Evolutionary conservation across 1,140 invertebrate species (phyloP), one percentile per base, ranked within the genome.

Genomic region (Neodiprion pinetum): DNA sequence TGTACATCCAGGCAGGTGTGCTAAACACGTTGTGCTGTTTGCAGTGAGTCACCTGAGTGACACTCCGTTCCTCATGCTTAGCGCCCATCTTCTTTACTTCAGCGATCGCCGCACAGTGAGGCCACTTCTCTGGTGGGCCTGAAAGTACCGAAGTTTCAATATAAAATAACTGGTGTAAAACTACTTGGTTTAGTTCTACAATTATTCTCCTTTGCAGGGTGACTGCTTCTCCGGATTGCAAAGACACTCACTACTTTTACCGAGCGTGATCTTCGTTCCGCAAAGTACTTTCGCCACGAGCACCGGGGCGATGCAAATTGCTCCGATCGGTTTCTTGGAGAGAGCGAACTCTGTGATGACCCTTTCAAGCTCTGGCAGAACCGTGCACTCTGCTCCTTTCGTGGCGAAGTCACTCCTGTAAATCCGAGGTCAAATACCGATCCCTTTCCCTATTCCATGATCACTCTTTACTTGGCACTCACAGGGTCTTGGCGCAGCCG

Each of bases 401-500:
- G 85, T 80, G n/a, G 88, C 90, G 84, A 92, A 93, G 76, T 90
- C 85, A 67, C 90, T 91, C 77, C 91, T 92, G 76, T 12, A 78
- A 82, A 80, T 76, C 28, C 28, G 28, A 40, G 28, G 28, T 40
- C 28, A 40, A 40, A 40, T 40, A 40, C 28, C 28, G 28, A 0
- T 49, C 72, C 68, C 40, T 75, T 75, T 67, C 61, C 74, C n/a
- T 72, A 1, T 61, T 48, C 12, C 48, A 11, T 11, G 17, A 71
- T 48, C 48, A n/a, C 12, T 68, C 17, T 28, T 67, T 74, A 67
- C 21, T 50, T 7, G 7, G 17, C 71, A 88, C 90, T 86, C 80
- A 93, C 90, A 93, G 83, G 80, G 91, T 92, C 77, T 92, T 92
- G 1, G 91, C 91, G 48, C 86, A 91, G 4, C 92, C 92, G 86